phyloP scores from a whole-genome alignment of 2,797 vertebrate genomes.

The Pterois miles region DNA sequence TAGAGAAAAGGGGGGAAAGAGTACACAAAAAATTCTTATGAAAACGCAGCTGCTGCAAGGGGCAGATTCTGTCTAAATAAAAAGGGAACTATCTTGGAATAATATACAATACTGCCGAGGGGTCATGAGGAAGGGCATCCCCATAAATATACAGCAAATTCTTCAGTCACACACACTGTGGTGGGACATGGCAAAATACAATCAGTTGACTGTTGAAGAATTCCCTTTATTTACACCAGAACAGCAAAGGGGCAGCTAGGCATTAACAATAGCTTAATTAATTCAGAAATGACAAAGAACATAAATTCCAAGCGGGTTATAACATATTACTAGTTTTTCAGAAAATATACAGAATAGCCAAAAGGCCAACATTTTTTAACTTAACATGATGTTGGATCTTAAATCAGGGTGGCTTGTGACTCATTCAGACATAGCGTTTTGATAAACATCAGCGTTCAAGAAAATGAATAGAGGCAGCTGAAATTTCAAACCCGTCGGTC shows the following conservation, averaged over 20 bases:
- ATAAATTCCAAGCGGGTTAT: conserved; percentile 3
- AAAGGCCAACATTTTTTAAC: background rate
- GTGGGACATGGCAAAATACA: conserved; percentile 54
- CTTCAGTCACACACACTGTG: conserved; percentile 59
- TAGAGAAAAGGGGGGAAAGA: conserved; percentile 62
- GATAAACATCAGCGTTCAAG: conserved; percentile 26
- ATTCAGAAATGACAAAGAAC: conserved; percentile 25
- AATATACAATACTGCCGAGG: conserved; percentile 81
- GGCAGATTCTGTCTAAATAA: conserved; percentile 82
- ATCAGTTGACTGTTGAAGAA: conserved; percentile 44
- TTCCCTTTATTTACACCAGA: conserved; percentile 42
- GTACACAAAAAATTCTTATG: conserved; percentile 76
- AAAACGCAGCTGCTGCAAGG: conserved; percentile 85
- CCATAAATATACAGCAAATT: conserved; percentile 80
- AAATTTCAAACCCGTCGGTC: conserved; percentile 62
- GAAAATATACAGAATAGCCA: conserved; percentile 1
- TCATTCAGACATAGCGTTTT: conserved; percentile 16
- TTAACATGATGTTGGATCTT: background rate
- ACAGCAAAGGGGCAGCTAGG: conserved; percentile 7
- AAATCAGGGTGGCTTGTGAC: conserved; percentile 5
- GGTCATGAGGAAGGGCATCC: conserved; percentile 76
- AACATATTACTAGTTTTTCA: background rate
- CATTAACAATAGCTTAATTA: conserved; percentile 21
- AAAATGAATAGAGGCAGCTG: conserved; percentile 46
- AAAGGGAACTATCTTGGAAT: conserved; percentile 83